These are phyloP conservation scores for Crotalus viridis DNA, from an alignment of 2,113 vertebrate species.

Conservation along the genomic window DNA sequence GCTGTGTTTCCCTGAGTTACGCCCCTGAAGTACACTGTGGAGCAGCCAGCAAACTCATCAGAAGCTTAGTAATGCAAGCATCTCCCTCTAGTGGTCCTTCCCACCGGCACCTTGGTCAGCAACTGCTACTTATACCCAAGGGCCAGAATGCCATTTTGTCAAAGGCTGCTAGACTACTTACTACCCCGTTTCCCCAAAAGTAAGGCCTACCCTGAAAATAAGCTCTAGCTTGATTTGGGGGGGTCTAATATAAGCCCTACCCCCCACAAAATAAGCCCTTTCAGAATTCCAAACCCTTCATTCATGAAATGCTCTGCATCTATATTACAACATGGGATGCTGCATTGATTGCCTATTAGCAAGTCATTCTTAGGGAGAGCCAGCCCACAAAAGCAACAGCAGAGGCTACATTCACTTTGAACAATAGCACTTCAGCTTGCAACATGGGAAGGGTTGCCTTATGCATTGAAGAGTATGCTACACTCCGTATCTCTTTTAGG, in stretches of 20 bases:
- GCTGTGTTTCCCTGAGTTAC: not conserved
- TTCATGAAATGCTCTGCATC: not conserved
- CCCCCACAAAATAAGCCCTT: no score
- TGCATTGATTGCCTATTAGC: not conserved
- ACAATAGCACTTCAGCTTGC: not conserved
- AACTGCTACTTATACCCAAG: not conserved
- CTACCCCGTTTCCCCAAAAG: not conserved
- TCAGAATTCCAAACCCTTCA: not conserved
- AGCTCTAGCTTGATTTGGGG: no score
- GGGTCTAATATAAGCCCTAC: no score
- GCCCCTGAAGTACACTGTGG: not conserved
- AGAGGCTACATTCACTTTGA: not conserved
- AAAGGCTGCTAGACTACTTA: not conserved
- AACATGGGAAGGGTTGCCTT: not conserved
- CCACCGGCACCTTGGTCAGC: constrained; percentile 14
- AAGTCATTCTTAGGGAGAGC: not conserved
- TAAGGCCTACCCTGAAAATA: no score
- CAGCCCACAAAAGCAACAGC: not conserved
- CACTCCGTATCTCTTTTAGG: not conserved
- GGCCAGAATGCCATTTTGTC: not conserved
- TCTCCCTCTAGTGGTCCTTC: not conserved
- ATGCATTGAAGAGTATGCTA: not conserved
- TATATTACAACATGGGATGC: not conserved
- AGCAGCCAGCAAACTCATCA: no score
- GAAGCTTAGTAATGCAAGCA: not conserved